A percentile compares a stretch with the other conserved stretches of the same genome.
These are phyloP conservation scores for Pangasius larnaudii DNA, from an alignment of 2,797 vertebrate genomes.

Conservation along the genomic window DNA sequence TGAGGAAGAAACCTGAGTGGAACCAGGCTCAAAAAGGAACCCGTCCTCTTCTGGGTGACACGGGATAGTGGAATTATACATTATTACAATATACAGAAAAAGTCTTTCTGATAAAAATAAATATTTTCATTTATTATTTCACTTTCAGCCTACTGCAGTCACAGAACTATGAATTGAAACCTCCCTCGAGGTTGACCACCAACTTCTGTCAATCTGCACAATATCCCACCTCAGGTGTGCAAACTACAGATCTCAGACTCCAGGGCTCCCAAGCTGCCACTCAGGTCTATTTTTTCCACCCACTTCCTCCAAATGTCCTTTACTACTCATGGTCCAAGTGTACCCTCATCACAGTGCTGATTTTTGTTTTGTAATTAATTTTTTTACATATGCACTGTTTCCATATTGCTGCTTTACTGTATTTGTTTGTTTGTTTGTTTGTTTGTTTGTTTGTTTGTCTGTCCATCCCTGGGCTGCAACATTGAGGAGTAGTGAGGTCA, in stretches of 20 bases:
- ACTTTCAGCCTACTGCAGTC: conserved; percentile 14
- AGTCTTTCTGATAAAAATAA: conserved; percentile 8
- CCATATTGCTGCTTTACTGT: not conserved
- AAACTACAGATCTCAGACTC: conserved; percentile 2
- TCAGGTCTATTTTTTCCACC: not conserved
- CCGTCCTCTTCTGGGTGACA: not conserved
- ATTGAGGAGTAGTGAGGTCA: not conserved
- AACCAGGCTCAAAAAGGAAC: not conserved
- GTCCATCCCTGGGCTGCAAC: not conserved
- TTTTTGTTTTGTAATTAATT: not conserved
- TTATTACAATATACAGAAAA: not conserved
- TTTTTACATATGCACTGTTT: not conserved
- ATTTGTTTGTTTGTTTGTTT: conserved; percentile 11
- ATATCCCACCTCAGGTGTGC: not conserved
- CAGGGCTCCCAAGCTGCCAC: not conserved
- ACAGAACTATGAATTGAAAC: conserved; percentile 10
- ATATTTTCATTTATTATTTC: conserved; percentile 21
- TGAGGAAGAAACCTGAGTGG: not conserved
- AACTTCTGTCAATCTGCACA: conserved; percentile 8
- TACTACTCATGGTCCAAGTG: not conserved
- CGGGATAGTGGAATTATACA: not conserved
- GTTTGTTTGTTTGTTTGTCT: not conserved
- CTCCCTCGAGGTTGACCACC: conserved; percentile 8
- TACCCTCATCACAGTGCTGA: not conserved
- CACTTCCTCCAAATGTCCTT: not conserved